A percentile compares a stretch with the other conserved stretches of the same genome.
Evolutionary conservation across 2,797 vertebrate species (phyloP).

Genomic region (Anas acuta): DNA sequence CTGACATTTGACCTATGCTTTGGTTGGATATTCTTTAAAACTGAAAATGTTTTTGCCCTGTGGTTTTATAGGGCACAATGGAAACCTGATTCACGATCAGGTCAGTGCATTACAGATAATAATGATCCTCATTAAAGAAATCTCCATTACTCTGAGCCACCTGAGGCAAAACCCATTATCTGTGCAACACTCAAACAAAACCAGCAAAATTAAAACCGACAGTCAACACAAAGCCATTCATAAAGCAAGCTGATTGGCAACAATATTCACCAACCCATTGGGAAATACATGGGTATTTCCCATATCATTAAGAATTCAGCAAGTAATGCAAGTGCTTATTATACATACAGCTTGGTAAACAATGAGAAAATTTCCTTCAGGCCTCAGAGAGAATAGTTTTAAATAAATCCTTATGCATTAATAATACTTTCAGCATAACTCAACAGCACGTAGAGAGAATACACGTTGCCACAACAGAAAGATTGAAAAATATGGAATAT

Average conservation of each 20-base stretch:
- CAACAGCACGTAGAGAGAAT: not conserved
- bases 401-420: conserved; percentile 27
- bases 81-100: conserved; percentile 7
- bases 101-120: conserved; percentile 45
- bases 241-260: conserved; percentile 1
- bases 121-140: conserved; percentile 46
- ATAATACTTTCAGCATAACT: not conserved
- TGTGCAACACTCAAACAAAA: not conserved
- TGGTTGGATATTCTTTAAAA: not conserved
- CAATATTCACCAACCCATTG: not conserved
- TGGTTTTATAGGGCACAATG: not conserved
- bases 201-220: not conserved
- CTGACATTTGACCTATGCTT: not conserved
- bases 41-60: not conserved
- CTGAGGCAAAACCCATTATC: not conserved
- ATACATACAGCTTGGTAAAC: conserved; percentile 22
- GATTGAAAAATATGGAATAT: not conserved
- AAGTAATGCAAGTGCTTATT: conserved; percentile 22
- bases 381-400: not conserved
- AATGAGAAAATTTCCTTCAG: conserved; percentile 22
- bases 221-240: not conserved
- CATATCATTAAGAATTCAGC: conserved; percentile 16
- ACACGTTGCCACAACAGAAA: not conserved
- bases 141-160: not conserved
- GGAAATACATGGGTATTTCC: not conserved